Conservation (phyloP, 2,888 invertebrate genomes). For the Horisme vitalbata region DNA sequence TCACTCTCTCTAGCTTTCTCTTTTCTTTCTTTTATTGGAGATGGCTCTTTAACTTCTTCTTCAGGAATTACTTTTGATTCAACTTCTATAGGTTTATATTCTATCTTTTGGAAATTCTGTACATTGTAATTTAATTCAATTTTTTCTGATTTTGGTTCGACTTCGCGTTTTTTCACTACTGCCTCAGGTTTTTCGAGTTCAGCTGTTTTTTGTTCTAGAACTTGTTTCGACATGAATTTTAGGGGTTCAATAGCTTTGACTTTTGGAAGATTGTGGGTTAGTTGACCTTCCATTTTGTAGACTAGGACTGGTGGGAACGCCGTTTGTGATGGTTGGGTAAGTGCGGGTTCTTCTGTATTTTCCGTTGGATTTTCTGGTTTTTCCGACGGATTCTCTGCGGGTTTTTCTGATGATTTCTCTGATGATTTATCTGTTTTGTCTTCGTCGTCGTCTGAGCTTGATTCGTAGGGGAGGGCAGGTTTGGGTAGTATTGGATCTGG, state of each 20-base stretch:
- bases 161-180: slow-evolving; percentile 24
- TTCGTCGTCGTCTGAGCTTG: slow-evolving; percentile 86
- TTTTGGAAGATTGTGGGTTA: slow-evolving; percentile 46
- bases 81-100: slow-evolving; percentile 22
- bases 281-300: slow-evolving; percentile 62
- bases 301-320: slow-evolving; percentile 49
- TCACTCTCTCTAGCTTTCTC: slow-evolving; percentile 25
- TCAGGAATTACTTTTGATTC: too few species aligned
- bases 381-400: slow-evolving; percentile 33
- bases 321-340: background rate
- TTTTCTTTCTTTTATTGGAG: slow-evolving; percentile 17
- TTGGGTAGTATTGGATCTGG: slow-evolving; percentile 85
- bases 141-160: slow-evolving; percentile 28
- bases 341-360: background rate
- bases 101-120: slow-evolving; percentile 16
- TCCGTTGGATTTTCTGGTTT: slow-evolving; percentile 13
- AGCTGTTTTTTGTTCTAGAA: slow-evolving; percentile 26
- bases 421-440: slow-evolving; percentile 35
- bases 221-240: slow-evolving; percentile 26
- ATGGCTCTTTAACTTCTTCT: slow-evolving; percentile 29
- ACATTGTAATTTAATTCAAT: slow-evolving; percentile 12
- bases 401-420: slow-evolving; percentile 35
- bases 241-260: slow-evolving; percentile 40
- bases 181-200: slow-evolving; percentile 27
- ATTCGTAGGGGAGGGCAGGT: slow-evolving; percentile 89